Percentiles rank a stretch among this genome's conserved stretches.
phyloP scores from a whole-genome alignment of 2,888 invertebrate species.

The Stictocephala bisonia region DNA sequence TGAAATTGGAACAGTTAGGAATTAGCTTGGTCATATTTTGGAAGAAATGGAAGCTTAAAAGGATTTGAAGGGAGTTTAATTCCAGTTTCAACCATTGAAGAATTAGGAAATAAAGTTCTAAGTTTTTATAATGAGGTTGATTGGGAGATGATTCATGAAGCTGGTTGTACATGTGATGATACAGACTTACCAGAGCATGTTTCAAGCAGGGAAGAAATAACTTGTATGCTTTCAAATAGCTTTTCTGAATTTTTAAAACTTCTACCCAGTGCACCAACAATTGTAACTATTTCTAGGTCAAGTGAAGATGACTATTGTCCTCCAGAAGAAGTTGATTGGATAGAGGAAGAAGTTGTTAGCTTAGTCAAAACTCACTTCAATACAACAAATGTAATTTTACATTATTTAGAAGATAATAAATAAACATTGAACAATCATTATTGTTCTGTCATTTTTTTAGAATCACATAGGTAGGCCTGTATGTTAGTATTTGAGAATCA shows the following conservation, averaged over 20 bases:
- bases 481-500: not conserved
- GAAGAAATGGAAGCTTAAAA: conserved; percentile 70
- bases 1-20: conserved; percentile 77
- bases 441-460: not conserved
- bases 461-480: not conserved
- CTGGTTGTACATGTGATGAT: conserved; percentile 90
- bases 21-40: conserved; percentile 74
- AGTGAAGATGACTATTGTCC: conserved; percentile 93
- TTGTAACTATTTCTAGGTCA: conserved; percentile 86
- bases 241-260: conserved; percentile 71
- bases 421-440: not conserved
- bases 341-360: conserved; percentile 76
- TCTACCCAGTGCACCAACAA: conserved; percentile 73
- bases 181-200: conserved; percentile 88
- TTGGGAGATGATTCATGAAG: conserved; percentile 85
- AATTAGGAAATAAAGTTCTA: conserved; percentile 68
- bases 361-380: conserved; percentile 68
- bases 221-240: conserved; percentile 69
- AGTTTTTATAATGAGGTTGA: conserved; percentile 75
- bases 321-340: conserved; percentile 80
- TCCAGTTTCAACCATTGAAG: conserved; percentile 46
- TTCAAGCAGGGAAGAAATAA: conserved; percentile 76
- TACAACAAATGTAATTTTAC: not conserved
- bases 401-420: conserved; percentile 10
- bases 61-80: conserved; percentile 32